Evolutionary conservation across 2,797 vertebrate species (phyloP), one percentile per base, ranked within the genome.

Genomic region (Rhinophrynus dorsalis): DNA sequence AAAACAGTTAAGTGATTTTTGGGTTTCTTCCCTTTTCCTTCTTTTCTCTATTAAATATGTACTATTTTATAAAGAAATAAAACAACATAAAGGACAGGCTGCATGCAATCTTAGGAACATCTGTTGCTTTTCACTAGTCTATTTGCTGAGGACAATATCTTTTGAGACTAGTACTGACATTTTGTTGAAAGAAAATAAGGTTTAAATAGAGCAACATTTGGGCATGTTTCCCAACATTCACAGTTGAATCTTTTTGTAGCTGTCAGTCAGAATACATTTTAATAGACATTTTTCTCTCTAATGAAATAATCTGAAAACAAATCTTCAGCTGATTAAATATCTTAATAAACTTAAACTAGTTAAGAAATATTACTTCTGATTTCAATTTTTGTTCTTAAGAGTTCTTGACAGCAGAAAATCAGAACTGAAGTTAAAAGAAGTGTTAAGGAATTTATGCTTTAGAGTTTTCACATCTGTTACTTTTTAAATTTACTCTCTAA

Each of bases 121-220:
- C 90, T 91, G 89, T 86, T 89, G 88, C 83, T 83, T 93, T 90
- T 92, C 86, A 86, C 48, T 63, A 69, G 77, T 79, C 78, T 80
- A 76, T 82, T 86, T 85, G 82, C 83, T 76, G 80, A 86, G 84
- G 84, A 91, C 84, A 82, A 77, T 76, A 77, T 78, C 74, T 83
- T 83, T 83, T 80, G 79, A 79, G 67, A 85, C 80, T 77, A 67
- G 55, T 74, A 80, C 59, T 72, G 81, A 78, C 77, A 58, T 82
- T 76, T 77, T 78, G 72, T 74, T 80, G 76, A 83, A 85, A 80
- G 51, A 55, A 65, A 58, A 77, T 26, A 79, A 75, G 62, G 59
- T 70, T 82, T 77, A 70, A 70, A 59, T 33, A 77, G 59, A 71
- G 70, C 81, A 78, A 68, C 11, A 1, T 60, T 65, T 66, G 68